A percentile compares a stretch with the other conserved stretches of the same genome.
Evolutionary conservation across 2,888 invertebrate species (phyloP).

Genomic region (Hypolimnas misippus): DNA sequence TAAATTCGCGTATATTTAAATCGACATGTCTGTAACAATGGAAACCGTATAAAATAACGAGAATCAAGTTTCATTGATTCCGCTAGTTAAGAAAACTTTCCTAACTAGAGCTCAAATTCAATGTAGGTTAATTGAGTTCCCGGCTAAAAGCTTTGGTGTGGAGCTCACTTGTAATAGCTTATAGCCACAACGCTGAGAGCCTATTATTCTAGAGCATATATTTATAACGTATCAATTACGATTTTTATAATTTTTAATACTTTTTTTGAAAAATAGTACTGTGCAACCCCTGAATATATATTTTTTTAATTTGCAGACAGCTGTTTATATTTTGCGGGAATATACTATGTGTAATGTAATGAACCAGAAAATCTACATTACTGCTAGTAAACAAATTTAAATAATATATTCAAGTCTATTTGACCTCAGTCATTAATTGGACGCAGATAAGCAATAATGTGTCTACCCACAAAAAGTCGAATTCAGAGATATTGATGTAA

Average conservation of each 20-base stretch:
- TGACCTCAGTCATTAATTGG: no score
- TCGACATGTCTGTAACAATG: background rate
- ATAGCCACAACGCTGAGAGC: constrained; percentile 30
- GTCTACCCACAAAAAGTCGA: no score
- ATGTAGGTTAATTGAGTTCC: constrained; percentile 46
- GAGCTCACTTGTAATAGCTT: constrained; percentile 35
- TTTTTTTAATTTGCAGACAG: no score
- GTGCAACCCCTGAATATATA: no score
- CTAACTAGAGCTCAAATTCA: constrained; percentile 38
- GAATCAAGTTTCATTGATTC: constrained; percentile 40
- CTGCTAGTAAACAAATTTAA: no score
- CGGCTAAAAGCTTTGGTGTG: constrained; percentile 42
- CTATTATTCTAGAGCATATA: constrained; percentile 29
- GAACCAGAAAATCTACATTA: no score
- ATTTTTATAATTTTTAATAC: constrained; percentile 7
- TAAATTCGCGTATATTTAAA: background rate
- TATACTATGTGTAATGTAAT: no score
- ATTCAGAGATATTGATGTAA: no score
- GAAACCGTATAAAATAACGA: constrained; percentile 26
- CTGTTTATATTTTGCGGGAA: no score
- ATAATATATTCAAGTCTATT: no score
- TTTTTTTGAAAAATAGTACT: background rate
- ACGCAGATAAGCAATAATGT: no score
- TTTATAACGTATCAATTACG: constrained; percentile 14
- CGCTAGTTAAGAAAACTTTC: constrained; percentile 39